These are phyloP conservation scores for Aphrophora alni DNA, from an alignment of 2,888 invertebrate genomes.

Conservation along the genomic window DNA sequence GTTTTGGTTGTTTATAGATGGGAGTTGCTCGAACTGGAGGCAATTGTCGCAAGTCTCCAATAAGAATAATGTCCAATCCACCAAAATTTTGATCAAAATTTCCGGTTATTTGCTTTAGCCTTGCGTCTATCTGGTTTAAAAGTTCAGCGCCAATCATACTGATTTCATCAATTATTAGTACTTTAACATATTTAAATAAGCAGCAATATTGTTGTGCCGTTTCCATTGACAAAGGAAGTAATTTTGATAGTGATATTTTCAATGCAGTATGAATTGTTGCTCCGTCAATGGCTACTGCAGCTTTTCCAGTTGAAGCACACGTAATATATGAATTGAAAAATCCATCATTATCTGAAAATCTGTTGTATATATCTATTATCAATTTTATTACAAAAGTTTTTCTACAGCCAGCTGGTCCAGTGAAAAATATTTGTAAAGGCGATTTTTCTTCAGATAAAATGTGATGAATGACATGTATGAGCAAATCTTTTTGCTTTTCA, in stretches of 20 bases:
- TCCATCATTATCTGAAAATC: constrained; percentile 54
- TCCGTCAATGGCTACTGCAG: constrained; percentile 56
- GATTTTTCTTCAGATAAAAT: neutral
- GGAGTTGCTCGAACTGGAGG: constrained; percentile 54
- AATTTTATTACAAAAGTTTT: constrained; percentile 56
- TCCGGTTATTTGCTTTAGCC: constrained; percentile 55
- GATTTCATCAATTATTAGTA: constrained; percentile 54
- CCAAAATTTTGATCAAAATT: constrained; percentile 53
- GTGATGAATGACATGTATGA: neutral
- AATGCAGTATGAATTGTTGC: constrained; percentile 56
- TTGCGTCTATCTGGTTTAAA: constrained; percentile 50
- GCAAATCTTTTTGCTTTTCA: neutral
- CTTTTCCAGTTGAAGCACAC: constrained; percentile 57
- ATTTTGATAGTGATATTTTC: neutral
- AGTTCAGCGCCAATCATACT: constrained; percentile 55
- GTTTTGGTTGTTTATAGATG: constrained; percentile 51
- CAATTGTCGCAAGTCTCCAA: constrained; percentile 55
- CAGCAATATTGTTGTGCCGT: constrained; percentile 6
- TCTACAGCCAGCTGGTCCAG: too few species aligned
- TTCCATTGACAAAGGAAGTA: too few species aligned
- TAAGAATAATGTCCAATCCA: constrained; percentile 54
- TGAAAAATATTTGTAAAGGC: constrained; percentile 51
- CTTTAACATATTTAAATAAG: constrained; percentile 27
- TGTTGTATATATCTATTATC: constrained; percentile 57
- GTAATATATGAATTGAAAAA: constrained; percentile 55